These are phyloP conservation scores for Gracilinanus agilis DNA, from an alignment of 2,113 vertebrate species.

Conservation along the genomic window DNA sequence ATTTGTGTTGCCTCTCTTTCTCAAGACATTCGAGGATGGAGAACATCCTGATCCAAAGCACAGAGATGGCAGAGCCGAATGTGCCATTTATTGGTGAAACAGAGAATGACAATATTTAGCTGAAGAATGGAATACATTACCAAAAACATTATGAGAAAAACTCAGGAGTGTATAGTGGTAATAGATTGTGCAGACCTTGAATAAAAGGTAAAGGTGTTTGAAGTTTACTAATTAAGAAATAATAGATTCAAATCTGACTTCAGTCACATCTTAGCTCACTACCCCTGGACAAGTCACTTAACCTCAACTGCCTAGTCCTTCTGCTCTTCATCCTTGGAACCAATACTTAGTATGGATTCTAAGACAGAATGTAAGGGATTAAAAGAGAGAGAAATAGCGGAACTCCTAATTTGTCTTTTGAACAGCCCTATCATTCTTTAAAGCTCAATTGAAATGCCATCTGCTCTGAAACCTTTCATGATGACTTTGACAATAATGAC, in stretches of 20 bases:
- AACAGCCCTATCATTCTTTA: background rate
- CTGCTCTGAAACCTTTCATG: background rate
- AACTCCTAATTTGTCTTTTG: background rate
- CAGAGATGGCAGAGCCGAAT: background rate
- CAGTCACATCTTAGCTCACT: too few species aligned
- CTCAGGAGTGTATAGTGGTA: background rate
- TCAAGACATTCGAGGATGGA: background rate
- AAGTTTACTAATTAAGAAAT: background rate
- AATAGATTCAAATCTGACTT: background rate
- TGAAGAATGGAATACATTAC: background rate
- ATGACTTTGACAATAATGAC: background rate
- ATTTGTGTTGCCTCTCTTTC: background rate
- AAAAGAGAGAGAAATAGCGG: background rate
- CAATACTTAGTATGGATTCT: too few species aligned
- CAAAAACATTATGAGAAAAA: background rate
- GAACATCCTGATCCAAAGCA: background rate
- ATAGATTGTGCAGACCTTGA: background rate
- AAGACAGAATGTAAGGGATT: too few species aligned
- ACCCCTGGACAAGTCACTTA: too few species aligned
- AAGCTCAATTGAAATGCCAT: background rate
- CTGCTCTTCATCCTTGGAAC: too few species aligned
- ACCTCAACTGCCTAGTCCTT: too few species aligned
- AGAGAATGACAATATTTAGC: background rate
- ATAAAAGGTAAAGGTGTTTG: background rate
- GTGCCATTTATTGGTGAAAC: background rate